A percentile compares a stretch with the other conserved stretches of the same genome.
Evolutionary conservation across 2,113 vertebrate species (phyloP).

Genomic region (Pedetes capensis): DNA sequence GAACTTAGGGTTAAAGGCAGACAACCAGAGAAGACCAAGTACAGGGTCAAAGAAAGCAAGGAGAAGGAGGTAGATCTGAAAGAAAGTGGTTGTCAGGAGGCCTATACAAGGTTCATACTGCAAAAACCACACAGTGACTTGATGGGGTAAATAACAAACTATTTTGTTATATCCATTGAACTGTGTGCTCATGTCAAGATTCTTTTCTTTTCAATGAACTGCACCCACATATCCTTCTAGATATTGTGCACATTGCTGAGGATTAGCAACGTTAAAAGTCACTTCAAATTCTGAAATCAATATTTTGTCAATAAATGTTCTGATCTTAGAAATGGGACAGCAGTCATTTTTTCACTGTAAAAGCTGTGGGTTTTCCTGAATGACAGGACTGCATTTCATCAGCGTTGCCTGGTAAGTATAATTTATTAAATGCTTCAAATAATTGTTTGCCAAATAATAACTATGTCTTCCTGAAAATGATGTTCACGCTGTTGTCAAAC

Average conservation of each 20-base stretch:
- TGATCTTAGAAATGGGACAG: neutral
- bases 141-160: neutral
- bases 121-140: neutral
- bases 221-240: neutral
- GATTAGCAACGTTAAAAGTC: neutral
- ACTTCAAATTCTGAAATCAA: conserved; percentile 30
- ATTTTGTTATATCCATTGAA: neutral
- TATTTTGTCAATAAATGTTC: conserved; percentile 13
- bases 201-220: neutral
- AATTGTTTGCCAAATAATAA: conserved; percentile 39
- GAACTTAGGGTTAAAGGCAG: neutral
- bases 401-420: conserved; percentile 7
- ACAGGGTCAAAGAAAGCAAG: neutral
- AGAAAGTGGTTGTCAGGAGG: neutral
- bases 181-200: neutral
- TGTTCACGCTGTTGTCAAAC: neutral
- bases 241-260: neutral
- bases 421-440: conserved; percentile 41
- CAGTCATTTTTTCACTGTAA: neutral
- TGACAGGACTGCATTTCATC: neutral
- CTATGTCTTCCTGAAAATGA: neutral
- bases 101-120: neutral
- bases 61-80: neutral
- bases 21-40: neutral
- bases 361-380: neutral